Evolutionary conservation across 2,797 vertebrate genomes (phyloP), one percentile per base, ranked within the genome.

Genomic region (Fistularia commersonii): DNA sequence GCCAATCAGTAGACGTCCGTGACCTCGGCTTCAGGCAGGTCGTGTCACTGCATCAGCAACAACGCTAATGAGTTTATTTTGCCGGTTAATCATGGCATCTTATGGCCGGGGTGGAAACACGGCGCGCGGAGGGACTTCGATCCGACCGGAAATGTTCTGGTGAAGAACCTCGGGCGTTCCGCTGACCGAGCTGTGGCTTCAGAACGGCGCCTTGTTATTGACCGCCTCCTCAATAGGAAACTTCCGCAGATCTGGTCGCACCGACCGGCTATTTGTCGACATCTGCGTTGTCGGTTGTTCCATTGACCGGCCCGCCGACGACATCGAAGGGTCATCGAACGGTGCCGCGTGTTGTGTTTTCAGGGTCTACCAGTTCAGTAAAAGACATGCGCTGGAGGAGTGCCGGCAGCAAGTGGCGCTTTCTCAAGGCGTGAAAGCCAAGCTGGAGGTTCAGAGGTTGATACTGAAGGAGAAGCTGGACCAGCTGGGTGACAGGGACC

Each of bases 281-380:
- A 34, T 41, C 40, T 41, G 1, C 47, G 31, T 47, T 40, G 40
- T 39, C 32, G 11, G 11, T 11, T 12, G 11, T 45, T 38, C 8
- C 34, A 0, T 9, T 32, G 12, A 55, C 47, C 12, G 11, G 47
- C 57, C 47, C n/a, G 9, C 48, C 41, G 43, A n/a, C 10, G 8
- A 13, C 51, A 23, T 23, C 4, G 23, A 23, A 23, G 23, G 4
- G 48, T 55, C 48, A 70, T 54, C 41, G 41, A 51, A 10, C 45
- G 14, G 8, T 45, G 12, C 8, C 8, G 9, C 8, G 37, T 13
- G 45, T 45, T 48, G 4, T 13, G 15, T 14, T 31, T 44, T 15
- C 77, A 99, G 97, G 73, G 88, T 97, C 45, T 92, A 93, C 74
- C 87, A 93, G 79, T 88, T 98, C 87, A 90, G 92, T 51, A 95